Evolutionary conservation across 53 echinoderm and acorn worm genomes (phyloP).

Genomic region (Patiria pectinifera): DNA sequence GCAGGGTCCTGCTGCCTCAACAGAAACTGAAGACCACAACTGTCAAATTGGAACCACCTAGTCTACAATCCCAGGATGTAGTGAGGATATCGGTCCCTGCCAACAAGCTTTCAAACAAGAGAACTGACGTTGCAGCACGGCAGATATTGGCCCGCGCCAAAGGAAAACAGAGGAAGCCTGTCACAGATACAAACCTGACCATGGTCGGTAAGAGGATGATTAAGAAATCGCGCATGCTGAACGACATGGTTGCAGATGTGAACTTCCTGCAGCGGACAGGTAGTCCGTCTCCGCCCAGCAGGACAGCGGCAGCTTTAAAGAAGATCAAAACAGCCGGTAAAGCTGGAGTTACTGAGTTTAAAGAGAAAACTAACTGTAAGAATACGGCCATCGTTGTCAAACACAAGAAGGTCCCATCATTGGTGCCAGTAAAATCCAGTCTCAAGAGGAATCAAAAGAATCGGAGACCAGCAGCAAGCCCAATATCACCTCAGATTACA

Average conservation of each 20-base stretch:
- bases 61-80: neutral
- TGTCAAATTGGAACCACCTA: constrained; percentile 5
- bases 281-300: constrained; percentile 34
- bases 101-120: neutral
- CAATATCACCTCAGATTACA: neutral
- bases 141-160: constrained; percentile 57
- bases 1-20: neutral
- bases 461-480: neutral
- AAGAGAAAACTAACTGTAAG: neutral
- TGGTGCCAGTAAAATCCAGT: neutral
- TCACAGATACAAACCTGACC: neutral
- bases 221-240: constrained; percentile 72
- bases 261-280: constrained; percentile 73
- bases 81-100: neutral
- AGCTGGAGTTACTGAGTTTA: neutral
- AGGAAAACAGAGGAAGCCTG: constrained; percentile 21
- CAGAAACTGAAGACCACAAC: neutral
- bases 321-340: neutral
- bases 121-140: constrained; percentile 14
- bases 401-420: neutral
- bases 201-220: constrained; percentile 70
- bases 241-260: constrained; percentile 80
- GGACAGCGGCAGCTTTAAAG: neutral
- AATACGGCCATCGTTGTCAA: neutral
- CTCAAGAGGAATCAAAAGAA: neutral